Evolutionary conservation across 2,888 invertebrate genomes (phyloP), one percentile per base, ranked within the genome.

Genomic region (Alsophila aescularia): DNA sequence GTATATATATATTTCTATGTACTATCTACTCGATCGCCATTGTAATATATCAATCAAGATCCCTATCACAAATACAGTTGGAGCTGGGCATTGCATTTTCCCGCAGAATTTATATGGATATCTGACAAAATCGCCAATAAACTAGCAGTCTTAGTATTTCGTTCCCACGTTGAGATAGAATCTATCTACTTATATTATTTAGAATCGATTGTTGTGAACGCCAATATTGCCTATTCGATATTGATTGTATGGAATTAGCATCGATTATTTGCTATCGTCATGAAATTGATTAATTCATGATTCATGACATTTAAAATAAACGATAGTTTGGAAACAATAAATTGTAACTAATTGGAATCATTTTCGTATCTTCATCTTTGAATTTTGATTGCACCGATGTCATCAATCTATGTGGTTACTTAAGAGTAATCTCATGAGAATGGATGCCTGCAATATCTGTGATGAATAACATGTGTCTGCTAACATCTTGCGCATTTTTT

Each of bases 1-100:
- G n/a, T n/a, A n/a, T n/a, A n/a, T n/a, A n/a, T n/a, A 57, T 66
- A 62, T 67, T 58, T 24, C 49, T 73, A 66, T n/a, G 60, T 70
- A 64, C 70, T 70, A 69, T 64, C 45, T 62, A 52, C 60, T 64
- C 60, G 62, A 74, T 73, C 73, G 72, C 75, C 75, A 71, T 70
- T 72, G 66, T 77, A 77, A 81, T 82, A 78, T 81, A 79, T 83
- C 79, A 73, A 83, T 85, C 84, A 82, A 81, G 85, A 88, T 87
- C 48, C 56, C 64, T 80, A 85, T 86, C 85, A 66, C 66, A 67
- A 73, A 80, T 81, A 79, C 73, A 81, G 77, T 80, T 80, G 76
- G 77, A 81, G 77, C 80, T 80, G 76, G 77, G 67, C 73, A 74
- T 66, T 73, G 77, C 77, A 73, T 81, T 79, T 80, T 75, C 72